A percentile compares a stretch with the other conserved stretches of the same genome.
These are phyloP conservation scores for Cyprinella venusta DNA, from an alignment of 2,797 vertebrate genomes.

Conservation along the genomic window DNA sequence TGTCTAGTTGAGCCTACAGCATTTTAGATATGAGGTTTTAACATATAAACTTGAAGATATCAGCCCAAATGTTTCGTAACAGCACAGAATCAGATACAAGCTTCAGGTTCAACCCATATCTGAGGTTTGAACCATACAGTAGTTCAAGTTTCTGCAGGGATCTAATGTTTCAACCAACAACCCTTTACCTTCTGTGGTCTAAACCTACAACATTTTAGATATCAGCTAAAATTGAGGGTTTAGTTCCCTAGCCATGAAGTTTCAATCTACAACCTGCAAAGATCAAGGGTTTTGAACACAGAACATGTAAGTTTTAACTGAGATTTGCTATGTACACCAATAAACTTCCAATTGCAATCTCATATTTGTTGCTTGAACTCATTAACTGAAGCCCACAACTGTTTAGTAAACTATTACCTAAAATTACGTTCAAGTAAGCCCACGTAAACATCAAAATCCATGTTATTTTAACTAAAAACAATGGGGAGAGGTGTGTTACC, in stretches of 20 bases:
- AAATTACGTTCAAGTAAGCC: background rate
- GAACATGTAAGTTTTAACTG: background rate
- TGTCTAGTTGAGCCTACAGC: background rate
- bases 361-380: background rate
- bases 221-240: background rate
- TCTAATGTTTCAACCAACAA: background rate
- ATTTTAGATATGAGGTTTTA: background rate
- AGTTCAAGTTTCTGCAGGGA: too few relatives aligned
- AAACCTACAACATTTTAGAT: background rate
- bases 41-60: background rate
- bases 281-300: background rate
- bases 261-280: too few relatives aligned
- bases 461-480: background rate
- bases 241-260: too few relatives aligned
- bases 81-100: background rate
- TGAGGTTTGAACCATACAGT: background rate
- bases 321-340: background rate
- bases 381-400: background rate
- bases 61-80: background rate
- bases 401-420: background rate
- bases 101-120: background rate
- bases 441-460: background rate
- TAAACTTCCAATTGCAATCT: background rate
- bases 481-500: conserved; percentile 67
- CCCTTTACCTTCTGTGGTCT: background rate